Evolutionary conservation across 1,140 invertebrate species (phyloP), one percentile per base, ranked within the genome.

Genomic region (Scaptomyza montana): DNA sequence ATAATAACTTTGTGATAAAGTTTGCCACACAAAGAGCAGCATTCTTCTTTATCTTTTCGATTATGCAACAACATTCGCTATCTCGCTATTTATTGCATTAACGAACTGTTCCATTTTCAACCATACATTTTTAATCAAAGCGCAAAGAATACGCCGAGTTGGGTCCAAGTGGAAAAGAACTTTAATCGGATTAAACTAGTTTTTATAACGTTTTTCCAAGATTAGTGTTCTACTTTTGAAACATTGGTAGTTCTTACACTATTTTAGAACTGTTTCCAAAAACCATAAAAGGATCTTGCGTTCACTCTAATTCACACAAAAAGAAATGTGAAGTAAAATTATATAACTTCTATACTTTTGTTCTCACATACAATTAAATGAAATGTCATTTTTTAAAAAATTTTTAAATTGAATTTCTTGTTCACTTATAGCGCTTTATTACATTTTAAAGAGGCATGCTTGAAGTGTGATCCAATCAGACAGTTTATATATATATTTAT

Each of bases 1-100:
- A 74, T 74, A 81, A 81, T 78, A 77, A 81, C 63, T 73, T 68
- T 68, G 56, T 69, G 78, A 80, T 64, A 82, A 78, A 86, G 53
- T 85, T 82, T 82, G 56, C 63, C 49, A 56, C 56, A 68, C 46
- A 64, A 41, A 59, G 64, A 51, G 45, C 47, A 53, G 21, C 13
- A 72, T 45, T 53, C 43, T 54, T 62, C 57, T 54, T 62, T 68
- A 59, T 68, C 47, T 33, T 46, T n/a, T 68, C 30, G 49, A 61
- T 41, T 68, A 46, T 61, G 51, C 62, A 55, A 54, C 57, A 68
- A 62, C 33, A 59, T 59, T 66, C 33, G 3, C 10, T 19, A 41
- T 33, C 19, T 33, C 19, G 21, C n/a, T 46, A 47, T 68, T 68
- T 57, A 61, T 47, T 68, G 66, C 57, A 57, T 57, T 57, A 59